Base-by-base conservation (phyloP, 37 sponge, comb jelly and placozoan genomes). In the Axinella damicornis region DNA sequence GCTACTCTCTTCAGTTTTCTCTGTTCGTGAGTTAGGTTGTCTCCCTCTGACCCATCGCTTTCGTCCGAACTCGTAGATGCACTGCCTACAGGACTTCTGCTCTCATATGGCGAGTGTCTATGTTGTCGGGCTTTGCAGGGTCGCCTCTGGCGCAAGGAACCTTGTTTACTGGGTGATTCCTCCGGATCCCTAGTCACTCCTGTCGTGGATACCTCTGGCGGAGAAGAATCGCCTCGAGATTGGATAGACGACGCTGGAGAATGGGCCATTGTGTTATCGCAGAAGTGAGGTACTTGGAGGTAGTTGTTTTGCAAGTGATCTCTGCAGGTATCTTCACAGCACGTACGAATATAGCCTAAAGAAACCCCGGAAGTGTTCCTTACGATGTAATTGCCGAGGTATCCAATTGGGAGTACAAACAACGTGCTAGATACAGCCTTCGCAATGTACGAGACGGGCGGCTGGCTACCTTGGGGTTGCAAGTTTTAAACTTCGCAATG, bases 1-100 rank as follows among this genome's bases (percentile, higher is more conserved):
- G 85, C 85, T 30, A 82, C 40, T 39, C 97, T 79, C 40, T 92
- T 92, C 30, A 57, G 37, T 41, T 55, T 57, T 1, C 19, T 20
- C 30, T 80, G 82, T 27, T 27, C 69, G 1, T 16, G 15, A 4
- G 4, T 1, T 13, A 55, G 2, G 13, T 1, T 6, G 1, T 13
- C 33, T 21, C 2, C 32, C 41, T 2, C 24, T 6, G 53, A 34
- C 0, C 85, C 93, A 57, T 40, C 63, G 57, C 57, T 52, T 22
- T 82, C 94, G 57, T 87, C 88, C 5, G 78, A 76, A 59, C 79
- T 83, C 14, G 65, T 55, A 69, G 68, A 65, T 5, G 63, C 60
- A 16, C 65, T 63, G 55, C 85, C 69, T 65, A 66, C 71, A 5
- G 85, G 88, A 66, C 80, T 89, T 12, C 68, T 27, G 30, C 39